Evolutionary conservation across 2,797 vertebrate species (phyloP).

Genomic region (Microhierax caerulescens): DNA sequence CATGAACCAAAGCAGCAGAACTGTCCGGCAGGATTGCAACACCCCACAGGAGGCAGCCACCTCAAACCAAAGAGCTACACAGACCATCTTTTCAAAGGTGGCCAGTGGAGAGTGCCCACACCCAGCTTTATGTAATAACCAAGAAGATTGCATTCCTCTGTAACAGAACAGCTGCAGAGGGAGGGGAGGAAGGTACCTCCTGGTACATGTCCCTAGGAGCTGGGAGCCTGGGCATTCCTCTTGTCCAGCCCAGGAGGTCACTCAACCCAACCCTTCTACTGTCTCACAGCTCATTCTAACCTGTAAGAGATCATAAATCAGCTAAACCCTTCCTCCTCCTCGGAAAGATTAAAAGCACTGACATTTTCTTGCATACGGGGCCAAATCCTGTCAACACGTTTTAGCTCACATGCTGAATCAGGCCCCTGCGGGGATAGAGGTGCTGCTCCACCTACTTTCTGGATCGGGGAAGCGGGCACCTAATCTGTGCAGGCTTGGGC

Average conservation of each 20-base stretch:
- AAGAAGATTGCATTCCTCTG: constrained; percentile 37
- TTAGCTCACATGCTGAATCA: constrained; percentile 53
- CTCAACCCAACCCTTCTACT: background rate
- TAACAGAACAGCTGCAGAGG: background rate
- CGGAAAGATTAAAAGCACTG: background rate
- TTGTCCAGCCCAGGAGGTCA: background rate
- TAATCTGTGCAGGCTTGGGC: constrained; percentile 42
- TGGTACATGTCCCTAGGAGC: background rate
- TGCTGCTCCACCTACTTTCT: constrained; percentile 46
- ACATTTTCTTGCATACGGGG: background rate
- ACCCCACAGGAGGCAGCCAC: background rate
- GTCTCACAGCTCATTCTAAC: background rate
- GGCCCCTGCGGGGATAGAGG: constrained; percentile 23
- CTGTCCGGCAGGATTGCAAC: background rate
- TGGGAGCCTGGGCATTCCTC: background rate
- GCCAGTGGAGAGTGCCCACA: background rate
- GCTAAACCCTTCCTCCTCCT: background rate
- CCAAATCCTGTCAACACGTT: constrained; percentile 22
- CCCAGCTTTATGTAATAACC: constrained; percentile 43
- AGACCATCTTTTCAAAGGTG: background rate
- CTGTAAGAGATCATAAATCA: background rate
- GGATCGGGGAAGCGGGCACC: constrained; percentile 8
- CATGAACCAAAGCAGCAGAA: background rate
- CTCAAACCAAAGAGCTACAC: rapidly evolving
- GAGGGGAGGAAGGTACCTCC: background rate